Evolutionary conservation across 2,888 invertebrate species (phyloP).

Genomic region (Chelonus formosanus): DNA sequence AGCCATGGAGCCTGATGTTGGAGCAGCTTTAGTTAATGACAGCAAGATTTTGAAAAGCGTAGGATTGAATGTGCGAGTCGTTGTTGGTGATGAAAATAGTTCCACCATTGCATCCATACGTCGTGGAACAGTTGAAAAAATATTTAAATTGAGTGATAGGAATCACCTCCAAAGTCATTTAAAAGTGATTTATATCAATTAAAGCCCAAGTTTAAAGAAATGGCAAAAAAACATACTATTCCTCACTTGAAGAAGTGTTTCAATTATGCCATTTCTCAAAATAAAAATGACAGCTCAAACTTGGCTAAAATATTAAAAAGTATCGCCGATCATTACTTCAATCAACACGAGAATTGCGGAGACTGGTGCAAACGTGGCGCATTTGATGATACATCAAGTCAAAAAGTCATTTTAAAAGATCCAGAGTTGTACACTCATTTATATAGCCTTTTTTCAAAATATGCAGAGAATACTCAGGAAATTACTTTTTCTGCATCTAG

Average conservation of each 20-base stretch:
- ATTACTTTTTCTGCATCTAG: background rate
- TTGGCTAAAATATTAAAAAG: background rate
- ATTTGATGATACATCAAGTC: background rate
- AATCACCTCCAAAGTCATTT: slow-evolving; percentile 13
- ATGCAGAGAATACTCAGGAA: background rate
- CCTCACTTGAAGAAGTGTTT: slow-evolving; percentile 10
- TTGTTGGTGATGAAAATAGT: slow-evolving; percentile 44
- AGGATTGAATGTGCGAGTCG: background rate
- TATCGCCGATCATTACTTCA: slow-evolving; percentile 5
- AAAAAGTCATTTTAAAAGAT: slow-evolving; percentile 29
- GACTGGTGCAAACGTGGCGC: background rate
- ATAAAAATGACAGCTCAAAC: background rate
- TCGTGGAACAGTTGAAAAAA: slow-evolving; percentile 10
- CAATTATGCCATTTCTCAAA: slow-evolving; percentile 7
- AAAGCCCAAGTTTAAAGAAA: slow-evolving; percentile 3
- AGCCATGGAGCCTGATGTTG: slow-evolving; percentile 28
- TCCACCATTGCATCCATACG: slow-evolving; percentile 39
- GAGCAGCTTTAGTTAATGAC: background rate
- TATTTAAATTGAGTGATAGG: background rate
- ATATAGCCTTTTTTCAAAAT: slow-evolving; percentile 29
- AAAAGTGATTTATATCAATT: slow-evolving; percentile 10
- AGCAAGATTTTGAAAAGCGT: background rate
- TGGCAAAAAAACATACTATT: slow-evolving; percentile 12
- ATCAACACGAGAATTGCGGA: background rate
- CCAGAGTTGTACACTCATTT: slow-evolving; percentile 29